Base-by-base conservation (phyloP, 2,888 invertebrate genomes). In the Drosophila nigricruria region DNA sequence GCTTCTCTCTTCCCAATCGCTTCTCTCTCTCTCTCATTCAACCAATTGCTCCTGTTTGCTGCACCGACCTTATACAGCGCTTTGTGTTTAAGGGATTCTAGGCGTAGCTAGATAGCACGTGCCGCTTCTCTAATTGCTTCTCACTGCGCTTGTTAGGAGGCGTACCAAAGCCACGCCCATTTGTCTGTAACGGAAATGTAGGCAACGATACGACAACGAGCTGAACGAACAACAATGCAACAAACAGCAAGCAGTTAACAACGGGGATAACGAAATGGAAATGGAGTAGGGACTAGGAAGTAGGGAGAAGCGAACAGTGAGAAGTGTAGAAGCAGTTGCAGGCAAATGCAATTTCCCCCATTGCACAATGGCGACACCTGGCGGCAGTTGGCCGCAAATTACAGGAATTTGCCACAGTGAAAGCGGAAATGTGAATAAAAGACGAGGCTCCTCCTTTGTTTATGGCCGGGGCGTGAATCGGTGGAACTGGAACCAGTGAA, bases 121-220 rank as follows among this genome's bases (percentile, higher is more conserved):
- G 70, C 53, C 47, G 57, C 53, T 63, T 57, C 25, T 69, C 57
- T 56, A 61, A 57, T 45, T 49, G 56, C 58, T 73, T 52, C 32
- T 53, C 40, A n/a, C 42, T 14, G 43, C 40, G 10, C 34, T 23
- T 50, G 52, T 59, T 63, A 50, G 38, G 50, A 25, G 47, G 78
- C 54, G 68, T 77, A 57, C 8, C 52, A n/a, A 25, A 32, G 76
- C 69, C 79, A 75, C 77, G 76, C 80, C 79, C 69, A 66, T 58
- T 70, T 78, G 88, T 86, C 88, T 88, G 81, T 60, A 43, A 38
- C 88, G 88, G 84, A 84, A 86, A 82, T 86, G 81, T 84, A 74
- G 86, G 66, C 74, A 77, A 54, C 59, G 59, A 84, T 68, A 58
- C 59, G 59, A 66, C 58, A 62, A 23, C 49, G 49, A 30, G 30